Evolutionary conservation across 2,797 vertebrate genomes (phyloP), one percentile per base, ranked within the genome.

Genomic region (Sebastes baramenuke): DNA sequence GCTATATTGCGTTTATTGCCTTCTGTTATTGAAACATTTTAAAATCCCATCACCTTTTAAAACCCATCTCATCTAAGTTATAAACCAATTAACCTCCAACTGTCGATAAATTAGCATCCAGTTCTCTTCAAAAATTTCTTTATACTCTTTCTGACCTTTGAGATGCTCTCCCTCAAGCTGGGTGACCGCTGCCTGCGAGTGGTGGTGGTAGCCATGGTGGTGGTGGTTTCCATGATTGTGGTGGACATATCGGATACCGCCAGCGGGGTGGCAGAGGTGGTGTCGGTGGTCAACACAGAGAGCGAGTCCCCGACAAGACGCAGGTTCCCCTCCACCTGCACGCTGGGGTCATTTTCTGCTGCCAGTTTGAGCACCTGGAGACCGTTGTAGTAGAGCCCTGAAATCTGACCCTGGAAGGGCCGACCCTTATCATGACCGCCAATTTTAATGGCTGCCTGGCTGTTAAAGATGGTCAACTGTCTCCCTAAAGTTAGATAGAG

Each of bases 401-500:
- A 99, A 88, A 99, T 97, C 95, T 99, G 98, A 82, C 98, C 98
- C 94, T 99, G 98, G 95, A 99, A 99, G 1, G 97, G 97, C 59
- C 96, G 96, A 29, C 96, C 97, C 60, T 97, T 97, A 92, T 99
- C 98, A 59, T 96, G 95, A 81, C 98, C 98, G 29, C 98, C 98
- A 16, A 99, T 98, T 94, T 97, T 98, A 93, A 99, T 98, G 82
- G 96, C 96, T 3, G 98, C 98, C 94, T 99, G 98, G 94, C 97
- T 99, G 94, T 99, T 99, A 95, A 99, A 99, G 95, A 99, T 99
- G 88, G 98, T 99, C 93, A 99, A 93, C 95, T 99, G 98, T 85
- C 98, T 97, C 92, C 98, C 98, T 99, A 54, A 49, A 90, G 79
- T 75, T 18, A 76, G 83, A 86, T 25, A 66, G 79, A 87, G 77